These are phyloP conservation scores for Macroramphosus scolopax DNA, from an alignment of 2,797 vertebrate species.

Conservation along the genomic window DNA sequence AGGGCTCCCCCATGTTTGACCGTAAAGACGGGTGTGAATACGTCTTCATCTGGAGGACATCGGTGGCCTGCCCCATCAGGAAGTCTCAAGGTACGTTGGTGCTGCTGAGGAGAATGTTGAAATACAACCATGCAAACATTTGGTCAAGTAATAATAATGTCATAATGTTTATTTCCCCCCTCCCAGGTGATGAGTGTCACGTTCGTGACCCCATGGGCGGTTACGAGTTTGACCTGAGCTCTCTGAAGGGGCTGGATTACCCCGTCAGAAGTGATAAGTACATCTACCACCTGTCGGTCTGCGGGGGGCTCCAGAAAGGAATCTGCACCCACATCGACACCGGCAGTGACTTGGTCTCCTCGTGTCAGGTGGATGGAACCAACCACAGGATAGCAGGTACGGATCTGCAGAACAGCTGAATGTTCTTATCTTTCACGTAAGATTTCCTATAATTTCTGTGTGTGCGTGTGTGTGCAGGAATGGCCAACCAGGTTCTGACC, in stretches of 20 bases:
- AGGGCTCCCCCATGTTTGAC: conserved; percentile 91
- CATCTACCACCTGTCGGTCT: conserved; percentile 87
- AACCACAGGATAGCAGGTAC: conserved; percentile 85
- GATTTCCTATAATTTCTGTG: not conserved
- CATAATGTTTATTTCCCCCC: not conserved
- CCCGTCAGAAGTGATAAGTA: conserved; percentile 74
- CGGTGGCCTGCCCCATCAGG: conserved; percentile 88
- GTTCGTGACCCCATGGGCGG: conserved; percentile 86
- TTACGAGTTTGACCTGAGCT: conserved; percentile 83
- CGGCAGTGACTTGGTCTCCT: conserved; percentile 62
- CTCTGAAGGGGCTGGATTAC: conserved; percentile 78
- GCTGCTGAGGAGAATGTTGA: not conserved
- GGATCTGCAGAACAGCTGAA: no score
- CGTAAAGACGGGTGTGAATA: conserved; percentile 86
- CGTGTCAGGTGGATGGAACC: conserved; percentile 80
- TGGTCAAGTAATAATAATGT: no score
- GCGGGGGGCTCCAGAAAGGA: conserved; percentile 69
- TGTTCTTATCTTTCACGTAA: no score
- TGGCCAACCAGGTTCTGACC: conserved; percentile 80
- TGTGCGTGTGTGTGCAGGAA: conserved; percentile 70
- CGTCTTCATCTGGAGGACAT: conserved; percentile 91
- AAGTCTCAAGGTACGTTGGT: conserved; percentile 72
- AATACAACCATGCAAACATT: no score
- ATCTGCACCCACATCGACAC: conserved; percentile 62
- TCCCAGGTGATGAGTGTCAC: conserved; percentile 83